Conservation (phyloP, 2,113 vertebrate species). For the Dryoscopus gambensis region DNA sequence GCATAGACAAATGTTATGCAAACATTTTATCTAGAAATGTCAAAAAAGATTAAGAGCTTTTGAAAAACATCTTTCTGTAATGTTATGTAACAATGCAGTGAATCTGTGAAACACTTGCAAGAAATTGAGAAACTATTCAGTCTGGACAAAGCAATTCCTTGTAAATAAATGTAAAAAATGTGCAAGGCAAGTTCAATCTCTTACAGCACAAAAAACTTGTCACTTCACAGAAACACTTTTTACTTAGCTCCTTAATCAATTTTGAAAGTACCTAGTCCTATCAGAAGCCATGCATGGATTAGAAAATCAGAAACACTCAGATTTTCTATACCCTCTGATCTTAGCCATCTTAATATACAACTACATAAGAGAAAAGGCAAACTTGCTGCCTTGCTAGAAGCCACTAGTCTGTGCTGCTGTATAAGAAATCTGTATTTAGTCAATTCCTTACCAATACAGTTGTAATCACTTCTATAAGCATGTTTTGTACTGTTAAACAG, state of each 20-base stretch:
- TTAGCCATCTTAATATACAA: background rate
- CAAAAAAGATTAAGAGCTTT: too few relatives aligned
- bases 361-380: background rate
- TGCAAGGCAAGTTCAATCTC: background rate
- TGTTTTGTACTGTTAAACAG: background rate
- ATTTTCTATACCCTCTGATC: background rate
- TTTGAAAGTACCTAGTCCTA: background rate
- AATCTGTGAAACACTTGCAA: background rate
- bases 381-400: background rate
- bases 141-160: background rate
- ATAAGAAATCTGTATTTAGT: slow-evolving; percentile 35
- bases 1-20: too few relatives aligned
- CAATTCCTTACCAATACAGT: background rate
- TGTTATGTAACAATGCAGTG: background rate
- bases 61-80: too few relatives aligned
- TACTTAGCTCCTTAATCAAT: background rate
- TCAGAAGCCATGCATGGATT: background rate
- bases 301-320: background rate
- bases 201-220: background rate
- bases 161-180: background rate
- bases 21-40: too few relatives aligned
- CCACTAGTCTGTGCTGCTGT: slow-evolving; percentile 85
- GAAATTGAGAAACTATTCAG: background rate
- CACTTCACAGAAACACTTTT: background rate
- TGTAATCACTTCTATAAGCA: background rate